These are phyloP conservation scores for Protodeltote pygarga DNA, from an alignment of 2,888 invertebrate genomes.

Conservation along the genomic window DNA sequence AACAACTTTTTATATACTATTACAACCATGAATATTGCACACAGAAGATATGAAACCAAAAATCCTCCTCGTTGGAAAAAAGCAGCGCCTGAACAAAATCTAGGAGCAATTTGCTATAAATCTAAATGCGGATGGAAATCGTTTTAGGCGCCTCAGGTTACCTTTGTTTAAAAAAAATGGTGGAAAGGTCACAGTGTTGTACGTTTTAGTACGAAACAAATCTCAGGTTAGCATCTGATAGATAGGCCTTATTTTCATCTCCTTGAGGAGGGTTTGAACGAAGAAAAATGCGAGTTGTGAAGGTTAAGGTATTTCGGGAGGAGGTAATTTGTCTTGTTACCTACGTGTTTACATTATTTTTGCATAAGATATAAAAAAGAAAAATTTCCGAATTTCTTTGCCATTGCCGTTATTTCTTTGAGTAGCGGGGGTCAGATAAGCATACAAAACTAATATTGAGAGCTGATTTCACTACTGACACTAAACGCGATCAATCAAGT, in stretches of 20 bases:
- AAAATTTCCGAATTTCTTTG: no score
- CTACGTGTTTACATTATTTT: no score
- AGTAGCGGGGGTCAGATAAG: no score
- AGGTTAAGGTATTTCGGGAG: background rate
- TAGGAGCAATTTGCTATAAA: conserved; percentile 83
- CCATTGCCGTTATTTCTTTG: no score
- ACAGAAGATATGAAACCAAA: conserved; percentile 51
- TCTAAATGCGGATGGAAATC: conserved; percentile 75
- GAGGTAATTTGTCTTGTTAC: background rate
- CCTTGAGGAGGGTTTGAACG: background rate
- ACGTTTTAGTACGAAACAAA: conserved; percentile 32
- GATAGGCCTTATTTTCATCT: conserved; percentile 11
- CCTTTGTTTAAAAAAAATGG: conserved; percentile 57
- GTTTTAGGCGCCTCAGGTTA: conserved; percentile 71
- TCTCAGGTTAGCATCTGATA: conserved; percentile 27
- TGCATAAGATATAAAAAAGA: no score
- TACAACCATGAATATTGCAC: conserved; percentile 45
- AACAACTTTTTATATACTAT: conserved; percentile 40
- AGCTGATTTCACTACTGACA: no score
- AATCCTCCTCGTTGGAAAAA: conserved; percentile 67
- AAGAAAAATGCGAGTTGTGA: background rate
- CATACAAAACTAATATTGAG: no score
- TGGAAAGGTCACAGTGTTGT: conserved; percentile 22
- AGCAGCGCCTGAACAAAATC: conserved; percentile 74
- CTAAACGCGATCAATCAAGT: no score